A percentile compares a stretch with the other conserved stretches of the same genome.
These are phyloP conservation scores for Camponotus pennsylvanicus DNA, from an alignment of 1,140 invertebrate genomes.

Conservation along the genomic window DNA sequence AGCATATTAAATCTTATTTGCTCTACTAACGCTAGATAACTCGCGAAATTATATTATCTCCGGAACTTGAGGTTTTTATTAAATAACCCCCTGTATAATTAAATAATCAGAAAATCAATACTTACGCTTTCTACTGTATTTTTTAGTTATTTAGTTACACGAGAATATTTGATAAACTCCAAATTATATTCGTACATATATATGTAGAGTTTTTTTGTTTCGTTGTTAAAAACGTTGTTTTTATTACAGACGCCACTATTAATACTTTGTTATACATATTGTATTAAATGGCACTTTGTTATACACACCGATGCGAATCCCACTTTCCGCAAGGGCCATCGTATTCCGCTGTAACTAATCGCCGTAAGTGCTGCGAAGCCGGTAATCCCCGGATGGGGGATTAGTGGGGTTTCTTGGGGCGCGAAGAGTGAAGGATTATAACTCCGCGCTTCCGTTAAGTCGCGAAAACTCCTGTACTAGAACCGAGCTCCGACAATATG, in stretches of 20 bases:
- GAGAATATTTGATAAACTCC: no score
- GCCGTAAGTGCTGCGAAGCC: constrained; percentile 54
- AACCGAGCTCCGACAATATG: constrained; percentile 45
- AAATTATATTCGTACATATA: no score
- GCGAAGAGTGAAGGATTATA: constrained; percentile 55
- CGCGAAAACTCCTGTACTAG: constrained; percentile 47
- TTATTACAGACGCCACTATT: no score
- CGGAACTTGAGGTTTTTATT: neutral
- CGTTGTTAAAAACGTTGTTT: neutral
- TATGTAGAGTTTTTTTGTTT: neutral
- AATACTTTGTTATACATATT: no score
- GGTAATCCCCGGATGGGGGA: constrained; percentile 60
- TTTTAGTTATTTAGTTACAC: no score
- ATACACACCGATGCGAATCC: constrained; percentile 40
- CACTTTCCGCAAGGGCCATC: constrained; percentile 30
- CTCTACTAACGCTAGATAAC: neutral
- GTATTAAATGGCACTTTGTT: constrained; percentile 38
- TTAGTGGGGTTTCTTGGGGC: constrained; percentile 55
- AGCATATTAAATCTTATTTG: neutral
- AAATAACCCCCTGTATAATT: neutral
- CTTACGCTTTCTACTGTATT: no score
- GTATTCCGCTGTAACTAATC: constrained; percentile 60
- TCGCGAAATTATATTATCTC: constrained; percentile 22
- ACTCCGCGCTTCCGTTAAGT: constrained; percentile 52
- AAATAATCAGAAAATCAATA: neutral